Base-by-base conservation (phyloP, 2,888 invertebrate species). In the Ceratothoa steindachneri region DNA sequence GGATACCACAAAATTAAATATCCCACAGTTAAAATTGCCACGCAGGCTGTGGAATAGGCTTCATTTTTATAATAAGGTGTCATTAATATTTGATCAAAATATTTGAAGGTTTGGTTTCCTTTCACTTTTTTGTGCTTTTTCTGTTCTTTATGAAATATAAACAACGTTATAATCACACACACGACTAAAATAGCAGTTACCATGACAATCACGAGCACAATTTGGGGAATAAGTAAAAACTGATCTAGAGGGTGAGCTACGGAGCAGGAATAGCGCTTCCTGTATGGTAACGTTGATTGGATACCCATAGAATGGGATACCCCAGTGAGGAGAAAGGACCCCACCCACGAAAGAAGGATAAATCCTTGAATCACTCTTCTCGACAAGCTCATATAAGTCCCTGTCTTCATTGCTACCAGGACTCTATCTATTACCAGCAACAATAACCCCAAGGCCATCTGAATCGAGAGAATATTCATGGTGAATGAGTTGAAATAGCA, bases 401-500 rank as follows among this genome's bases (percentile, higher is more conserved):
- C 68, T 19, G 41, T 55, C n/a, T 75, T 78, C 73, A 72, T 82
- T 71, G 74, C 81, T 77, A 41, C 73, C 51, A 73, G 69, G 30
- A 71, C 75, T 64, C 81, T 75, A 72, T 82, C 81, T 0, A 80
- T 65, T 19, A 81, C 76, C 74, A 81, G 30, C 12, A 81, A 66
- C 7, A 73, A 64, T 2, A 82, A 53, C 0, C 72, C 79, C 53
- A 81, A 77, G 28, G 78, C 78, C 67, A 81, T 80, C 51, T 81
- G 80, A 19, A 81, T 69, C 12, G 80, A 79, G 24, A 81, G 72
- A 27, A 81, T 60, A n/a, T 81, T 80, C 3, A 80, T 80, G 7
- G 73, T 64, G 51, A 81, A 81, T 0, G 81, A 74, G 41, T 80
- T 81, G n/a, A 81, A 29, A n/a, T 72, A 68, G 30, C 82, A 82